Evolutionary conservation across 2,113 vertebrate species (phyloP).

Genomic region (Ranitomeya imitator): DNA sequence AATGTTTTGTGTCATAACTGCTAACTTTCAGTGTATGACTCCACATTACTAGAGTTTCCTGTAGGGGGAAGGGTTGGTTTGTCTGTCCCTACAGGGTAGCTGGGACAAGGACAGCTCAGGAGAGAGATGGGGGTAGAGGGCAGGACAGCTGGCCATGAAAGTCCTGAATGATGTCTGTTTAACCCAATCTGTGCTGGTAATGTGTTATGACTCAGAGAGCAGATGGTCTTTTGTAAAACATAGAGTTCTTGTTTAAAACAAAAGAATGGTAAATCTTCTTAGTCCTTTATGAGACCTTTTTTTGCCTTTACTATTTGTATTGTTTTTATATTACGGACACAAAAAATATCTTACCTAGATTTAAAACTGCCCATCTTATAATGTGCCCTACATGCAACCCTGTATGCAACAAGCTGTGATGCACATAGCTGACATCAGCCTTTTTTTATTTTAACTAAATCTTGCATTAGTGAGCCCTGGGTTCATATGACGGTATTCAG

Average conservation of each 20-base stretch:
- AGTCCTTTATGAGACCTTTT: neutral
- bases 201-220: conserved; percentile 18
- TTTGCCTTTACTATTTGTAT: neutral
- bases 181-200: neutral
- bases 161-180: conserved; percentile 21
- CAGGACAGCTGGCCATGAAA: conserved; percentile 32
- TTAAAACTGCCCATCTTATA: too few relatives aligned
- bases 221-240: conserved; percentile 49
- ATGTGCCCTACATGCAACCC: too few relatives aligned
- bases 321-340: too few relatives aligned
- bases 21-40: neutral
- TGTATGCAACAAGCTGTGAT: too few relatives aligned
- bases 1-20: neutral
- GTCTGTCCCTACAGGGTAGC: conserved; percentile 10
- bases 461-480: too few relatives aligned
- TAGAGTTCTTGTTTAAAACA: conserved; percentile 8
- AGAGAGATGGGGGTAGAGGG: neutral
- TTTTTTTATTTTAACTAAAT: too few relatives aligned
- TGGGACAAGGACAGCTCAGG: conserved; percentile 19
- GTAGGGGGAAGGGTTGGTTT: conserved; percentile 14
- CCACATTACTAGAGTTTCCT: conserved; percentile 13
- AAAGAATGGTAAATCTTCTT: conserved; percentile 2
- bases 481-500: too few relatives aligned
- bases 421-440: too few relatives aligned
- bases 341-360: too few relatives aligned